phyloP scores from a whole-genome alignment of 2,797 vertebrate species.

The Helarctos malayanus region DNA sequence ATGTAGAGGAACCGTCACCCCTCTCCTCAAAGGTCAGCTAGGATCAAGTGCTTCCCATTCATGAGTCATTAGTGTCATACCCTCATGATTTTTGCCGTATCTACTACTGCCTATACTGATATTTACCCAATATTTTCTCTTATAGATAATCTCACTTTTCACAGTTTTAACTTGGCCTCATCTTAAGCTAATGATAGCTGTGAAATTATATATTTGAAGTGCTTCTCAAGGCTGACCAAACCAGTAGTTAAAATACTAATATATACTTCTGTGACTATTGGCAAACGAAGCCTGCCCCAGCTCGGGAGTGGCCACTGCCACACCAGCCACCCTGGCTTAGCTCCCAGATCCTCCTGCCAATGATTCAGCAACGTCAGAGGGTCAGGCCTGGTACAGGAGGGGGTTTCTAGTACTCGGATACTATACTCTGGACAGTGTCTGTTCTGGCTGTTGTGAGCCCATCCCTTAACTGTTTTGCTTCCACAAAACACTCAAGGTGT shows the following conservation, averaged over 20 bases:
- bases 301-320: background rate
- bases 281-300: background rate
- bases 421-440: background rate
- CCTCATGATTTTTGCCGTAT: background rate
- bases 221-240: background rate
- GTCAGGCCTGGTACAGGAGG: too few relatives aligned
- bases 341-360: background rate
- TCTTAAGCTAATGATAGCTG: background rate
- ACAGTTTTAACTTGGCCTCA: background rate
- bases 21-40: background rate
- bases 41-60: slow-evolving; percentile 12
- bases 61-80: background rate
- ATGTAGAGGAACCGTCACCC: fast-evolving
- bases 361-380: background rate
- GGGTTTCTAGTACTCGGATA: background rate
- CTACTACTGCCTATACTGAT: background rate
- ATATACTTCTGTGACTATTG: background rate
- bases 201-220: background rate
- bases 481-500: background rate
- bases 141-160: slow-evolving; percentile 3
- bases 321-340: too few relatives aligned
- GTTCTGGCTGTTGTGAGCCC: background rate
- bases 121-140: background rate
- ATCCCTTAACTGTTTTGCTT: background rate
- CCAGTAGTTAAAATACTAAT: background rate